Evolutionary conservation across 2,113 vertebrate species (phyloP).

Genomic region (Zapus hudsonius): DNA sequence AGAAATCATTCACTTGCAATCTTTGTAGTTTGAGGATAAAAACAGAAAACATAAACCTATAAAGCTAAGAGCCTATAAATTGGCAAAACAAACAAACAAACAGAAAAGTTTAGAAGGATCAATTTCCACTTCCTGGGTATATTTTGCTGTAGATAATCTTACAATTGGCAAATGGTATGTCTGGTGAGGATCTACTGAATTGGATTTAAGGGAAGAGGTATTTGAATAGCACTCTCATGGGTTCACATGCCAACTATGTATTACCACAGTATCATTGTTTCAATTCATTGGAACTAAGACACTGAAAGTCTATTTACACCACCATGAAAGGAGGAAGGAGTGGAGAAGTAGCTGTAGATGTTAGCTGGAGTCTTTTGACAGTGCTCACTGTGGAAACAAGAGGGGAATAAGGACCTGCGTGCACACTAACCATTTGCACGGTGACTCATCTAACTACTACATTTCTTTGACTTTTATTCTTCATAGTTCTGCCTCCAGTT

Average conservation of each 20-base stretch:
- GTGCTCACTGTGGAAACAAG: background rate
- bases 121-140: background rate
- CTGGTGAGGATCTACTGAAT: background rate
- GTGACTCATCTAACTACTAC: background rate
- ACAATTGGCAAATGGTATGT: background rate
- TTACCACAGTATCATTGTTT: background rate
- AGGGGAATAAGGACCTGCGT: background rate
- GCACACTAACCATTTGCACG: background rate
- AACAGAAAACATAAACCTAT: background rate
- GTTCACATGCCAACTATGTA: background rate
- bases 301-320: background rate
- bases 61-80: background rate
- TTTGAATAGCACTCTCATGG: background rate
- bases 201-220: background rate
- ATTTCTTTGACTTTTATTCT: background rate
- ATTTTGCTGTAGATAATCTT: background rate
- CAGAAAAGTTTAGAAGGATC: background rate
- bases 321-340: background rate
- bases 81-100: background rate
- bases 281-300: background rate
- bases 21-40: background rate
- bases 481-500: constrained; percentile 38
- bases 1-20: background rate
- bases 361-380: constrained; percentile 22
- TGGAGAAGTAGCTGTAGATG: background rate